phyloP scores from a whole-genome alignment of 1,140 invertebrate species.

The Leptinotarsa lineolata region DNA sequence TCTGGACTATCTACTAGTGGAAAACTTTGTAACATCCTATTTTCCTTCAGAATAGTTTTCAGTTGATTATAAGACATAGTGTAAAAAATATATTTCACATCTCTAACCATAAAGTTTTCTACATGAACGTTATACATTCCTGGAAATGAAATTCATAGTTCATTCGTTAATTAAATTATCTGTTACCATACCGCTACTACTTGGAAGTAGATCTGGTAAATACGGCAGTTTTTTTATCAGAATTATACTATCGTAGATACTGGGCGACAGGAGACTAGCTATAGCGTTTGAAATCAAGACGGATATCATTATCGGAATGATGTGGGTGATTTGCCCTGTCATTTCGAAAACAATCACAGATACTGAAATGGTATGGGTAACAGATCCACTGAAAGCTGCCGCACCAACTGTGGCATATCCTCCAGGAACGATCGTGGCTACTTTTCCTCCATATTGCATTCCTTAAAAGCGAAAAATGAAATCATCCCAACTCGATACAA shows the following conservation, averaged over 20 bases:
- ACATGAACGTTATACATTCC: slow-evolving; percentile 90
- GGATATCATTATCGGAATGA: slow-evolving; percentile 95
- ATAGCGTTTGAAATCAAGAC: slow-evolving; percentile 94
- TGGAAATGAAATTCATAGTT: slow-evolving; percentile 19
- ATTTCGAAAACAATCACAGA: slow-evolving; percentile 98
- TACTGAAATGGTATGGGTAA: slow-evolving; percentile 96
- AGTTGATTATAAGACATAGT: slow-evolving; percentile 87
- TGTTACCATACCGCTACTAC: slow-evolving; percentile 66
- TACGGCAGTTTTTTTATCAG: slow-evolving; percentile 97
- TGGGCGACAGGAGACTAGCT: slow-evolving; percentile 89
- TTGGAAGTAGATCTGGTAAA: slow-evolving; percentile 85
- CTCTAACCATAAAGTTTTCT: slow-evolving; percentile 94
- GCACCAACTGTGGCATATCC: slow-evolving; percentile 91
- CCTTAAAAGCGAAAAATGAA: slow-evolving; percentile 34
- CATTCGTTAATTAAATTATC: neutral
- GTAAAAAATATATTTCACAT: slow-evolving; percentile 91
- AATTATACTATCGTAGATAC: slow-evolving; percentile 98
- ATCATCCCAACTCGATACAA: neutral
- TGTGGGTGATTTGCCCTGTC: slow-evolving; percentile 87
- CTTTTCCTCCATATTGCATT: slow-evolving; percentile 82
- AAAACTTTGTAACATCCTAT: slow-evolving; percentile 73
- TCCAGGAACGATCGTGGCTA: slow-evolving; percentile 89
- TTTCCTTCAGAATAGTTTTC: slow-evolving; percentile 76
- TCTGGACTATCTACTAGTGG: slow-evolving; percentile 88
- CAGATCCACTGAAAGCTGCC: slow-evolving; percentile 93